Base-by-base conservation (phyloP, 2,888 invertebrate species). In the Pecten maximus region DNA sequence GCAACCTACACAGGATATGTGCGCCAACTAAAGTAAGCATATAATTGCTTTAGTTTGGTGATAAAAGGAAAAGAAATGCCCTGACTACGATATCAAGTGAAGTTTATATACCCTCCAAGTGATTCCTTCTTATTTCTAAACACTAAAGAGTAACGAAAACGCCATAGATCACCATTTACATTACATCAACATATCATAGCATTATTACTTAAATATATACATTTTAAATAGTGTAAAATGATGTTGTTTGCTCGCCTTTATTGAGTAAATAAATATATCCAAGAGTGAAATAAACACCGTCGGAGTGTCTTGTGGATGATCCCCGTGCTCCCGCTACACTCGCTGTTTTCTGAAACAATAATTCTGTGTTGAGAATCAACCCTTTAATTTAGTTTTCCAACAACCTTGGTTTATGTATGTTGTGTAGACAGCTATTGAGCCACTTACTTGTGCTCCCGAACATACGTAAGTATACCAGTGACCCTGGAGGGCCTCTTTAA, bases 281-380 rank as follows among this genome's bases (percentile, higher is more conserved):
- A 6, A 10, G 28, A 35, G 74, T 74, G 74, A 74, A 74, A 74
- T 74, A 74, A 74, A 74, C 35, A 74, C 35, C 35, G 12, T 10
- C 35, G 12, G 35, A 74, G 74, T 74, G 74, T 35, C 74, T 74
- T 74, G 12, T 74, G 35, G 74, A 35, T 28, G 74, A 35, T 74
- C 74, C 15, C 15, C 28, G 74, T 2, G 28, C 74, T 74, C 74
- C 6, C 2, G 74, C 74, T 15, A 74, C 74, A 74, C 35, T 0
- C 28, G 35, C 74, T 91, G 91, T 92, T 92, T 92, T 88, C 88
- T 87, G 60, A 91, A 92, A 91, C 91, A 92, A 92, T 92, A 92
- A 90, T 74, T 60, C 89, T 50, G 54, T 92, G 90, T 92, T 89
- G 89, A 90, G 89, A 86, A 88, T 92, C 89, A 92, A 92, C 91